Conservation (phyloP, 2,797 vertebrate species). For the Anabas testudineus region DNA sequence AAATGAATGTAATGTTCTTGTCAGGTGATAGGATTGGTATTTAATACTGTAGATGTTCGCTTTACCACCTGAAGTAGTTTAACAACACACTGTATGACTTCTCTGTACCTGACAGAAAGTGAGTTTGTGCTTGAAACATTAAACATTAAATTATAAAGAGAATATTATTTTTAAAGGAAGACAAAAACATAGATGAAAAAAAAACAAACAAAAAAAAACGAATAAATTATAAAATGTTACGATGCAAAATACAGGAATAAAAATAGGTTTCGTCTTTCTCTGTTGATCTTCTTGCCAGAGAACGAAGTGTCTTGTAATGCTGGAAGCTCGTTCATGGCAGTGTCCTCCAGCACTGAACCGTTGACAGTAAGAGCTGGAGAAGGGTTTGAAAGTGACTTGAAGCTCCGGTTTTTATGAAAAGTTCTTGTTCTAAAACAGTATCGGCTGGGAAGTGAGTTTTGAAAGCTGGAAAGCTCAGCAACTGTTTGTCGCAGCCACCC, state of each 20-base stretch:
- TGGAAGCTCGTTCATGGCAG: slow-evolving; percentile 22
- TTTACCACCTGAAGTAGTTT: no score
- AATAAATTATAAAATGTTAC: slow-evolving; percentile 3
- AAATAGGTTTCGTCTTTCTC: slow-evolving; percentile 18
- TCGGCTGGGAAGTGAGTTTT: slow-evolving; percentile 22
- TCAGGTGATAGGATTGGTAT: no score
- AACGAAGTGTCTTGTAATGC: slow-evolving; percentile 33
- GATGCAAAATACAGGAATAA: slow-evolving; percentile 10
- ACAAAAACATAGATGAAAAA: no score
- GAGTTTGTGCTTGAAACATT: no score
- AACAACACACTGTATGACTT: no score
- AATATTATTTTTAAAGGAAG: no score
- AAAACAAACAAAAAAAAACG: not conserved
- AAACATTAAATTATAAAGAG: not conserved
- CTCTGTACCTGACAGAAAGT: no score
- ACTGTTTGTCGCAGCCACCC: not conserved
- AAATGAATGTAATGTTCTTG: no score
- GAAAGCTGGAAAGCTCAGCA: slow-evolving; percentile 23
- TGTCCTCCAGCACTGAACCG: slow-evolving; percentile 32
- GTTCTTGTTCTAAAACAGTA: slow-evolving; percentile 2
- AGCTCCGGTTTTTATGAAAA: slow-evolving; percentile 21
- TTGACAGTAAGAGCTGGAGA: slow-evolving; percentile 30
- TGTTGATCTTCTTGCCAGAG: slow-evolving; percentile 19
- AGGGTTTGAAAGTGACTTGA: slow-evolving; percentile 30
- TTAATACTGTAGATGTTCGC: no score